Evolutionary conservation across 2,797 vertebrate species (phyloP).

Genomic region (Iguana delicatissima): DNA sequence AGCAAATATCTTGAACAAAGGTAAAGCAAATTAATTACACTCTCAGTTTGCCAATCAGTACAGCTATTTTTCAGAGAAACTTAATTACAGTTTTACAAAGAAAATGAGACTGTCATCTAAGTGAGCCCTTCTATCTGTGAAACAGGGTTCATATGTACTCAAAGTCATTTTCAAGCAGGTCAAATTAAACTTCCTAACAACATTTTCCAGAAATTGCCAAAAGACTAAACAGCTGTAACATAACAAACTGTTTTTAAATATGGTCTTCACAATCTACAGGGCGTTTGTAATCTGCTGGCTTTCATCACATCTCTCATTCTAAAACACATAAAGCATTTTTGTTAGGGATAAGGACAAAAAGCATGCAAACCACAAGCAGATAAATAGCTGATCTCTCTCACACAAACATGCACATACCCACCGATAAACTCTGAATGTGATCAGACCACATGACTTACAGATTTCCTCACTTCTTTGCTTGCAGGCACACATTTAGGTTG

Average conservation of each 20-base stretch:
- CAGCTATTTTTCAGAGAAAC: neutral
- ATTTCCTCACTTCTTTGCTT: neutral
- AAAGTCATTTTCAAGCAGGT: neutral
- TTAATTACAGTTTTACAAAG: neutral
- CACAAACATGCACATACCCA: neutral
- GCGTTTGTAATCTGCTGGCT: neutral
- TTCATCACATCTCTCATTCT: neutral
- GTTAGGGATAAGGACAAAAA: neutral
- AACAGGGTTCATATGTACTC: neutral
- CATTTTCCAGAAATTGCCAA: fast-evolving
- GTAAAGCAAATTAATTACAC: neutral
- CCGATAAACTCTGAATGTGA: neutral
- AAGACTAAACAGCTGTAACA: fast-evolving
- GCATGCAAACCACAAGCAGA: neutral
- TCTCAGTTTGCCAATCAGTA: neutral
- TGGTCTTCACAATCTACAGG: neutral
- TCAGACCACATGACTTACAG: neutral
- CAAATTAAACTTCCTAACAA: neutral
- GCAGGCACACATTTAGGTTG: no score
- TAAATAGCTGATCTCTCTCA: no score
- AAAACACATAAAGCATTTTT: neutral
- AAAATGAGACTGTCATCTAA: neutral
- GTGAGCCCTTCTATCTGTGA: neutral
- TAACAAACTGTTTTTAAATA: neutral
- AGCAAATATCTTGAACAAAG: neutral